These are phyloP conservation scores for Monodelphis domestica DNA, from an alignment of 2,797 vertebrate species.

Conservation along the genomic window DNA sequence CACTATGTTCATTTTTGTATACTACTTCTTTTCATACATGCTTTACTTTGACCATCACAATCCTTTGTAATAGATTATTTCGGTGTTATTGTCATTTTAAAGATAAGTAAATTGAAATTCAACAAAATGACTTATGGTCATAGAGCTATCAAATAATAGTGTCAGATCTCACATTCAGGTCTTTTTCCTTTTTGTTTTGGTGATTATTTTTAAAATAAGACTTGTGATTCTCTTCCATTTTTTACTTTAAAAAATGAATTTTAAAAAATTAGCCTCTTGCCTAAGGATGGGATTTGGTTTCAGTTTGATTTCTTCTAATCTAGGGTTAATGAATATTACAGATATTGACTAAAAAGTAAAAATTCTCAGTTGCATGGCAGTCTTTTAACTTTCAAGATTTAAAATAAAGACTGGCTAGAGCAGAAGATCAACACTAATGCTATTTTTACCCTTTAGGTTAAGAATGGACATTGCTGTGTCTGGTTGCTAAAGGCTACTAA, in stretches of 20 bases:
- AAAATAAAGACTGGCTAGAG: neutral
- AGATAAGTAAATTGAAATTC: neutral
- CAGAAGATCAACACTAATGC: neutral
- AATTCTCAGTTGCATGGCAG: neutral
- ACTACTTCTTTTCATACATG: no score
- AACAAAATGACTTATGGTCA: neutral
- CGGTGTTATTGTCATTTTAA: neutral
- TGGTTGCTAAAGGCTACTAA: neutral
- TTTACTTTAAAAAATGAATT: neutral
- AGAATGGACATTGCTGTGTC: neutral
- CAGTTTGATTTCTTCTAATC: neutral
- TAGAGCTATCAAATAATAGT: neutral
- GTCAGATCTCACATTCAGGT: neutral
- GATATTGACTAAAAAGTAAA: neutral
- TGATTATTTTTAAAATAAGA: neutral
- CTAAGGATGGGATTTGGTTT: neutral
- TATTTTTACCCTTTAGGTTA: neutral
- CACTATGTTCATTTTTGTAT: no score
- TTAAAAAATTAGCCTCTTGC: neutral
- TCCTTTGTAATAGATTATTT: no score
- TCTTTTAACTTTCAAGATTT: neutral
- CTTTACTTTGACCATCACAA: no score
- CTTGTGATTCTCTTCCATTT: neutral
- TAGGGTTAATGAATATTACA: neutral
- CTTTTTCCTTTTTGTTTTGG: neutral